Evolutionary conservation across 2,113 vertebrate genomes (phyloP).

Genomic region (Gobius niger): DNA sequence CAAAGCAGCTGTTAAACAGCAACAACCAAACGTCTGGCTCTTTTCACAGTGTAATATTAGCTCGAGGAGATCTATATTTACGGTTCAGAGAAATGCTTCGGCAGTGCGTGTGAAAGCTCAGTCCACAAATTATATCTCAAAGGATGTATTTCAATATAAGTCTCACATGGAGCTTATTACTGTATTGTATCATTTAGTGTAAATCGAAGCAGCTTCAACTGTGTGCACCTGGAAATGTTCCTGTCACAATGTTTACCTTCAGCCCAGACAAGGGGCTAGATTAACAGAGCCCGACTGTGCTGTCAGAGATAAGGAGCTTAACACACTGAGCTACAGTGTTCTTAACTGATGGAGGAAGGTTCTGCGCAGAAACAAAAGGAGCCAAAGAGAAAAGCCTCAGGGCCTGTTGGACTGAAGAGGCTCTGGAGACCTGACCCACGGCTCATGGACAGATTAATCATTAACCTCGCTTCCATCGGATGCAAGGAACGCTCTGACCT

Average conservation of each 20-base stretch:
- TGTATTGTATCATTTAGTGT: slow-evolving; percentile 43
- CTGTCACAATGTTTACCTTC: slow-evolving; percentile 55
- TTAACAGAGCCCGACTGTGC: slow-evolving; percentile 67
- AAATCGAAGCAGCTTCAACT: slow-evolving; percentile 4
- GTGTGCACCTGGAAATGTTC: slow-evolving; percentile 65
- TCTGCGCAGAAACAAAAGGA: slow-evolving; percentile 33
- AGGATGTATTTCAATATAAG: not conserved
- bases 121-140: not conserved
- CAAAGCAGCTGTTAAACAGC: slow-evolving; percentile 13
- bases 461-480: slow-evolving; percentile 47
- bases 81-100: not conserved
- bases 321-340: slow-evolving; percentile 65
- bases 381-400: slow-evolving; percentile 31
- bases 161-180: slow-evolving; percentile 12
- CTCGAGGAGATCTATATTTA: not conserved
- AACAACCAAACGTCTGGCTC: not conserved
- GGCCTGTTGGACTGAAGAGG: slow-evolving; percentile 39
- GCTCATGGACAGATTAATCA: slow-evolving; percentile 54
- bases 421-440: slow-evolving; percentile 45
- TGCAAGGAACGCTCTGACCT: slow-evolving; percentile 46
- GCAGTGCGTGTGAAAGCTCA: not conserved
- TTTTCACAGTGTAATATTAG: slow-evolving; percentile 6
- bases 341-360: slow-evolving; percentile 60
- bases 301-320: slow-evolving; percentile 73
- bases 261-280: slow-evolving; percentile 69